These are phyloP conservation scores for Hydrotaea cyrtoneurina DNA, from an alignment of 2,888 invertebrate genomes.

Conservation along the genomic window DNA sequence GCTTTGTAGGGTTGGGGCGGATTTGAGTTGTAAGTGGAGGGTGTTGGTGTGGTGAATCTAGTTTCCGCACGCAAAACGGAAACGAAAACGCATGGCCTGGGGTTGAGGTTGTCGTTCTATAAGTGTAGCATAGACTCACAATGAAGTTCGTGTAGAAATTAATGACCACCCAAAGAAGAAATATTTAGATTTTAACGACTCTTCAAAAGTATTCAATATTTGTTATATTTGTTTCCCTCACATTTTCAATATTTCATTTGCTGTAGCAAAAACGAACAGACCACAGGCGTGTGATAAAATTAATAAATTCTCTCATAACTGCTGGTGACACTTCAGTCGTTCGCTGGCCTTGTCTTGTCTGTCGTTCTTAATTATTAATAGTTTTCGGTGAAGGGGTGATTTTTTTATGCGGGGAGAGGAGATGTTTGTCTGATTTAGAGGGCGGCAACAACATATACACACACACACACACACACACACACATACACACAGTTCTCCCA, in stretches of 20 bases:
- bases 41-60: too few species aligned
- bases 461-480: not conserved
- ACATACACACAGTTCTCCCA: not conserved
- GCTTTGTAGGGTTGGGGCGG: too few species aligned
- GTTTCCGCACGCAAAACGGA: too few species aligned
- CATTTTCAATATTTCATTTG: not conserved
- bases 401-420: too few species aligned
- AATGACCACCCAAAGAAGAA: not conserved
- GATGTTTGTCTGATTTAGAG: not conserved
- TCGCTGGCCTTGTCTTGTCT: too few species aligned
- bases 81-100: not conserved
- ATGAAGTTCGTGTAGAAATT: not conserved
- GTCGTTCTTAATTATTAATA: constrained; percentile 4
- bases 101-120: not conserved
- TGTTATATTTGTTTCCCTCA: not conserved
- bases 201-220: constrained; percentile 2
- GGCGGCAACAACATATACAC: not conserved
- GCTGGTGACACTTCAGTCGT: not conserved
- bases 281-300: not conserved
- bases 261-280: not conserved
- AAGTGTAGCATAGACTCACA: not conserved
- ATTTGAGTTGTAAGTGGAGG: too few species aligned
- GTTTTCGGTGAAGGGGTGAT: not conserved
- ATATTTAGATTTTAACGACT: not conserved
- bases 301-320: constrained; percentile 21